phyloP scores from a whole-genome alignment of 1,140 invertebrate genomes.

The Calosoma granatense region DNA sequence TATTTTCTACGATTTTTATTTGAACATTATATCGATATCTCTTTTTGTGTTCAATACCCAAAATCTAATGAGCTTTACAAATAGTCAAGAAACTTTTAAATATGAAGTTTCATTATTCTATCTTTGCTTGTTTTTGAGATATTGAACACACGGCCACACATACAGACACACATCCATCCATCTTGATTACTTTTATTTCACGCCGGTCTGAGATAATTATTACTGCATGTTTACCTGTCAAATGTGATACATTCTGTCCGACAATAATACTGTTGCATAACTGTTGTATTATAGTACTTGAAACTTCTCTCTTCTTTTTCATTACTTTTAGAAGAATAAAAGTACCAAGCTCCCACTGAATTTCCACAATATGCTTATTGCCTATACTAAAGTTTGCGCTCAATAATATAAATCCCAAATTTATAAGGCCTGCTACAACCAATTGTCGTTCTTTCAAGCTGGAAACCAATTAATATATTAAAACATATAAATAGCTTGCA shows the following conservation, averaged over 20 bases:
- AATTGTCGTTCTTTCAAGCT: constrained; percentile 42
- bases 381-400: constrained; percentile 26
- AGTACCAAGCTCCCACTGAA: constrained; percentile 36
- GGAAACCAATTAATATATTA: constrained; percentile 19
- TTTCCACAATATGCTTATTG: constrained; percentile 27
- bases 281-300: constrained; percentile 35
- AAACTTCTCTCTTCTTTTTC: constrained; percentile 37
- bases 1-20: no score
- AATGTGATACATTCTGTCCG: constrained; percentile 34
- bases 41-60: no score
- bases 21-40: no score
- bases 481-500: no score
- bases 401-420: constrained; percentile 42
- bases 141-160: no score
- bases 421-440: constrained; percentile 41
- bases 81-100: no score
- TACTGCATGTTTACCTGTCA: constrained; percentile 39
- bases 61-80: no score
- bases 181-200: no score
- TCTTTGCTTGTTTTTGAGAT: no score
- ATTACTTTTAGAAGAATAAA: constrained; percentile 41
- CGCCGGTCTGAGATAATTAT: no score
- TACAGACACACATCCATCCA: no score
- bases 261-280: constrained; percentile 39
- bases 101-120: no score